Evolutionary conservation across 2,888 invertebrate species (phyloP), one percentile per base, ranked within the genome.

Genomic region (Nipponacmea schrenckii): DNA sequence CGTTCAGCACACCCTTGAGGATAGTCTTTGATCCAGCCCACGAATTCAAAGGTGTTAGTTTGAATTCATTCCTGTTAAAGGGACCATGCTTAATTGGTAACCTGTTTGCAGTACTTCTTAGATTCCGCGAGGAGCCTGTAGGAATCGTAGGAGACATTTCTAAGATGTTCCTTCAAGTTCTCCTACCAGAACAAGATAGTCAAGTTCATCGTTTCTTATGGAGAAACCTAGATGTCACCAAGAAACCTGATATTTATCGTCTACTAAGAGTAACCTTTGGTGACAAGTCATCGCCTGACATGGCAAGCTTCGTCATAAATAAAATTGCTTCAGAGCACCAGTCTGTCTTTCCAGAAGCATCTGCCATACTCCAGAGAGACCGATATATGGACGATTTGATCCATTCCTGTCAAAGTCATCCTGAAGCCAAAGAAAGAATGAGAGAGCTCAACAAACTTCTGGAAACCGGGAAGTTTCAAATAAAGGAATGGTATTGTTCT

Each of bases 301-400:
- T 56, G 56, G 68, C 20, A 27, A 70, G 64, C 67, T 70, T 64
- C 31, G 70, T 68, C 26, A 70, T 73, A 39, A 24, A 67, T 0
- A 56, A 46, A 1, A 68, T 64, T 17, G 70, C 70, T 24, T 17
- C 48, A 15, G 62, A 70, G 24, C 10, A 62, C 39, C 12, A 67
- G 46, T n/a, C 24, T 15, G 27, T 39, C 8, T 70, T 56, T 64
- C 68, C 70, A 7, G 67, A 73, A 20, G 70, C 70, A 20, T 17
- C 73, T 20, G 46, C 27, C 62, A 68, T 70, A 1, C 24, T 73
- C 17, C n/a, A 56, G 45, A 26, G 62, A n/a, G 68, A 73, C 20
- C 24, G 73, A 17, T 70, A 73, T 63, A 69, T 73, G 66, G 73
- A 67, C 26, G 73, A 73, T 48, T 24, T 69, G 7, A 64, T 72